Evolutionary conservation across 2,888 invertebrate species (phyloP).

Genomic region (Campopleginae sp.): DNA sequence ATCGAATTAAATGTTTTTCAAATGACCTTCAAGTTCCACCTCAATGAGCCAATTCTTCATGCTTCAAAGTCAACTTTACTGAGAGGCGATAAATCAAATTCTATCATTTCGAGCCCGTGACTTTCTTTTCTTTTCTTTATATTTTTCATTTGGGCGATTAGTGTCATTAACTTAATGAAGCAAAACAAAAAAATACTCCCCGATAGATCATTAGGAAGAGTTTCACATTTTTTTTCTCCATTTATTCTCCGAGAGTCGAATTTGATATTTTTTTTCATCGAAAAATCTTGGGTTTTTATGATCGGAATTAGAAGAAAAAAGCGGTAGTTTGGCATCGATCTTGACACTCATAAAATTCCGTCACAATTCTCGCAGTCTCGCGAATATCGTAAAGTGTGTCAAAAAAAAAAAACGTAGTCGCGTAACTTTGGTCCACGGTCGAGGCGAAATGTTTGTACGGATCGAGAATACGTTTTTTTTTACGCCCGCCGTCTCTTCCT

Average conservation of each 20-base stretch:
- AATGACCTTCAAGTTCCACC: slow-evolving; percentile 10
- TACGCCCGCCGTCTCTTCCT: not conserved
- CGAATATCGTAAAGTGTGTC: slow-evolving; percentile 4
- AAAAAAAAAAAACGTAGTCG: not conserved
- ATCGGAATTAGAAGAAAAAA: slow-evolving; percentile 44
- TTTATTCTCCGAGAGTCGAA: no score
- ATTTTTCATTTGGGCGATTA: not conserved
- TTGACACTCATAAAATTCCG: slow-evolving; percentile 63
- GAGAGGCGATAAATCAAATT: not conserved
- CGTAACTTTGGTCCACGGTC: not conserved
- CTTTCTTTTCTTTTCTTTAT: not conserved
- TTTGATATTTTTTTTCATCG: no score
- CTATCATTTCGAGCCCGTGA: not conserved
- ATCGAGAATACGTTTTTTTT: not conserved
- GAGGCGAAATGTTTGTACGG: not conserved
- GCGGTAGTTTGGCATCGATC: slow-evolving; percentile 61
- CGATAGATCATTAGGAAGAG: not conserved
- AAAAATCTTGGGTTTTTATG: not conserved
- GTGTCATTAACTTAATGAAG: not conserved
- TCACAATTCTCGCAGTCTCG: slow-evolving; percentile 32
- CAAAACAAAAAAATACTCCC: not conserved
- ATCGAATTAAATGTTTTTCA: slow-evolving; percentile 2
- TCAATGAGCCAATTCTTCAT: not conserved
- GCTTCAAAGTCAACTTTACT: not conserved
- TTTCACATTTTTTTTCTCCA: not conserved